phyloP scores from a whole-genome alignment of 1,140 invertebrate species.

The Caenorhabditis latens region DNA sequence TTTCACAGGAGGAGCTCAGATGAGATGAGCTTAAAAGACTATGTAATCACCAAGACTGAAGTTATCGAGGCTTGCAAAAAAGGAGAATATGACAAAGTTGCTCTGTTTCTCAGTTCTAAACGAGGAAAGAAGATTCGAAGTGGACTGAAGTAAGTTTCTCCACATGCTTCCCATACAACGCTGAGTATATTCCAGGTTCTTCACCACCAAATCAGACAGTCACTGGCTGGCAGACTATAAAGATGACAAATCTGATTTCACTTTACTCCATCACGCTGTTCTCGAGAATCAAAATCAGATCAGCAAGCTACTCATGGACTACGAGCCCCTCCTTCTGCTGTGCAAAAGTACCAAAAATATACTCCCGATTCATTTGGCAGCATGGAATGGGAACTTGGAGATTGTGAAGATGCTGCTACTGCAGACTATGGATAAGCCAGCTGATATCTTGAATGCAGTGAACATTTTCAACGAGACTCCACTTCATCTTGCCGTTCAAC shows the following conservation, averaged over 20 bases:
- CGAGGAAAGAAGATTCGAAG: conserved; percentile 62
- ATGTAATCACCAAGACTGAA: conserved; percentile 55
- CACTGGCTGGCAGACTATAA: conserved; percentile 69
- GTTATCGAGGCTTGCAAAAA: conserved; percentile 62
- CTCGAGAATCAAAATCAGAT: conserved; percentile 86
- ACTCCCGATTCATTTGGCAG: conserved; percentile 88
- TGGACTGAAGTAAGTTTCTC: conserved; percentile 55
- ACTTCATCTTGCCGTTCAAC: conserved; percentile 92
- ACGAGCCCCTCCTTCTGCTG: conserved; percentile 88
- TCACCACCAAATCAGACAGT: conserved; percentile 59
- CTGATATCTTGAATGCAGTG: conserved; percentile 80
- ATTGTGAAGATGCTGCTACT: conserved; percentile 83
- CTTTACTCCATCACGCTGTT: conserved; percentile 92
- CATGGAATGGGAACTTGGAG: conserved; percentile 89
- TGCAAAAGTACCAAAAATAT: conserved; percentile 89
- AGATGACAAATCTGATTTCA: conserved; percentile 85
- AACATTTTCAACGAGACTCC: conserved; percentile 93
- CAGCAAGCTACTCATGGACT: conserved; percentile 81
- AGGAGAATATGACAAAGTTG: conserved; percentile 64
- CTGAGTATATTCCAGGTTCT: conserved; percentile 65
- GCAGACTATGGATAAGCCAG: conserved; percentile 69
- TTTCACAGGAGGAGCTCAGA: conserved; percentile 27
- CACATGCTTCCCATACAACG: neutral
- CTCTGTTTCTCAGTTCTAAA: conserved; percentile 43
- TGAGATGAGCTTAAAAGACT: conserved; percentile 53